Conservation (phyloP, 2,888 invertebrate genomes). For the Sinopyrophorus schimmeli region DNA sequence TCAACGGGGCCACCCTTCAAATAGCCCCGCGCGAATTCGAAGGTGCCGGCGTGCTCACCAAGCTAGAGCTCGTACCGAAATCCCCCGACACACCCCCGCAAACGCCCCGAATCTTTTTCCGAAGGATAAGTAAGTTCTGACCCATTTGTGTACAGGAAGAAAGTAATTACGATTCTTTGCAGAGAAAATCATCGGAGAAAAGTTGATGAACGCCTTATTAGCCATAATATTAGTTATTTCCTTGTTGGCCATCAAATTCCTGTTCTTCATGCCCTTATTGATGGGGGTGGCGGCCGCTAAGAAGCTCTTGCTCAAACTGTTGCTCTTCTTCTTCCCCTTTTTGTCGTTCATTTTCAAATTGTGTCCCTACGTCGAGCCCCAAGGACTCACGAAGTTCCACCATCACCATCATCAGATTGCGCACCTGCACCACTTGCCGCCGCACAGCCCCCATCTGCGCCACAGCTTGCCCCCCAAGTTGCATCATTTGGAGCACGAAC, state of each 20-base stretch:
- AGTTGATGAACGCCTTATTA: slow-evolving; percentile 70
- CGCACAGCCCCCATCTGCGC: slow-evolving; percentile 43
- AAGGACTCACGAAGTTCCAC: slow-evolving; percentile 71
- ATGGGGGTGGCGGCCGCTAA: slow-evolving; percentile 83
- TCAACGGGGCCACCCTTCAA: slow-evolving; percentile 72
- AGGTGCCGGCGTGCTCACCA: slow-evolving; percentile 74
- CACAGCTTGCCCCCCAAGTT: slow-evolving; percentile 1
- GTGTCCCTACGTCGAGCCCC: slow-evolving; percentile 80
- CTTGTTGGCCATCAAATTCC: slow-evolving; percentile 76
- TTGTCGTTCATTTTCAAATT: slow-evolving; percentile 82
- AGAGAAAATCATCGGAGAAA: slow-evolving; percentile 79
- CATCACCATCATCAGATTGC: slow-evolving; percentile 82
- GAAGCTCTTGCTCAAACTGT: slow-evolving; percentile 77
- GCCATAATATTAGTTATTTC: slow-evolving; percentile 78
- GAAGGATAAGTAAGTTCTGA: slow-evolving; percentile 68
- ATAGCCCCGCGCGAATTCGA: slow-evolving; percentile 75
- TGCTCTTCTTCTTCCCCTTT: slow-evolving; percentile 82
- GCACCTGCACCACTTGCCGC: slow-evolving; percentile 69
- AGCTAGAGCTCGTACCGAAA: slow-evolving; percentile 70
- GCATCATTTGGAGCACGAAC: not conserved
- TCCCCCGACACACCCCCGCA: slow-evolving; percentile 41
- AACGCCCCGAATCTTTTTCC: slow-evolving; percentile 67
- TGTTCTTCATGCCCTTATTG: slow-evolving; percentile 77
- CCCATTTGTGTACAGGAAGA: not conserved
- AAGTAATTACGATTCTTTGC: slow-evolving; percentile 48